Conservation (phyloP, 2,113 vertebrate genomes). For the Platichthys flesus region DNA sequence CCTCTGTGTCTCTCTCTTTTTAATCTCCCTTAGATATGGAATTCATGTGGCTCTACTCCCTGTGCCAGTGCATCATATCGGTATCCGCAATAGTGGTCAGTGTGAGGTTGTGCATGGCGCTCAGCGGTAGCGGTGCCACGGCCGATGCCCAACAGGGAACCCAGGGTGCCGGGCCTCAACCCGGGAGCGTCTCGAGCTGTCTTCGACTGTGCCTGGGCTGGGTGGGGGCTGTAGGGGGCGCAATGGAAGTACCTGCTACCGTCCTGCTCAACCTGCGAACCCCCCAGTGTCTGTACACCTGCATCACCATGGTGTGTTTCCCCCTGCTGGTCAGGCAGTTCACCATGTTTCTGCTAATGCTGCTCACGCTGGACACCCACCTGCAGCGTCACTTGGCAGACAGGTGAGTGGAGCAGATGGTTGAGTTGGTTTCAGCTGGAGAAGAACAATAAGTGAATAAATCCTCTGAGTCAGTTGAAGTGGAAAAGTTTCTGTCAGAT, state of each 20-base stretch:
- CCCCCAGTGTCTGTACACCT: slow-evolving; percentile 82
- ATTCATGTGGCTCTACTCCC: slow-evolving; percentile 70
- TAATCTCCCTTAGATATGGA: slow-evolving; percentile 68
- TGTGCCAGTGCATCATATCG: slow-evolving; percentile 72
- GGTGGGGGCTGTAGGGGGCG: slow-evolving; percentile 78
- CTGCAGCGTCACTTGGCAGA: slow-evolving; percentile 70
- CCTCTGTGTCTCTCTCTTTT: not conserved
- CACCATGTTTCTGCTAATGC: slow-evolving; percentile 82
- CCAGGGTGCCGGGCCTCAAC: slow-evolving; percentile 4
- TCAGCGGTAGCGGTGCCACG: not conserved
- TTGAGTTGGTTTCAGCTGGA: not conserved
- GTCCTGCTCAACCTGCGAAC: slow-evolving; percentile 81
- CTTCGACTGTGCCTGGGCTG: slow-evolving; percentile 80
- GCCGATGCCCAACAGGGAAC: not conserved
- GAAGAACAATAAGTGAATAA: not conserved
- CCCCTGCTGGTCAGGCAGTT: slow-evolving; percentile 84
- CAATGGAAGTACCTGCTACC: slow-evolving; percentile 73
- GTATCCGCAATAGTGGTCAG: slow-evolving; percentile 68
- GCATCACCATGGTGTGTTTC: slow-evolving; percentile 81
- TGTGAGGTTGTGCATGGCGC: slow-evolving; percentile 71
- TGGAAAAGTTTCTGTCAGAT: not conserved
- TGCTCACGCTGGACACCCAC: slow-evolving; percentile 81
- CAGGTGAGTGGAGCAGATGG: slow-evolving; percentile 68
- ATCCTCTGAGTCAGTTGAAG: not conserved
- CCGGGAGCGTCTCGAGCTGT: slow-evolving; percentile 70